Evolutionary conservation across 2,113 vertebrate species (phyloP), one percentile per base, ranked within the genome.

Genomic region (Syngnathus floridae): DNA sequence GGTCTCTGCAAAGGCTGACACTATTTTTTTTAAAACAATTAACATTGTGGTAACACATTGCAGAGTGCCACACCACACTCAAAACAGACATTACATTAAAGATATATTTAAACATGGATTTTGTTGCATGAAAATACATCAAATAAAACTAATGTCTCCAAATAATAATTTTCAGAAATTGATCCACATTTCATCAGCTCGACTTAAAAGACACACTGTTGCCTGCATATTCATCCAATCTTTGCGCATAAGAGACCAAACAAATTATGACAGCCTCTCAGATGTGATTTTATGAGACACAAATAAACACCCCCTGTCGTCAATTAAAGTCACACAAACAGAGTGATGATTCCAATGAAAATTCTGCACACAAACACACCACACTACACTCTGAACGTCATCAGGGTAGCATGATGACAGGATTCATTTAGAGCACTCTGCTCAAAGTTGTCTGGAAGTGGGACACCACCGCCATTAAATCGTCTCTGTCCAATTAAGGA

Each of bases 401-500:
- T 36, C 14, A 36, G 7, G 16, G 14, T 13, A 17, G 14, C 31
- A 58, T 58, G 56, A 45, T 63, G 0, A n/a, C 59, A 35, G 40
- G 17, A 37, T 59, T 38, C 36, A 60, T 46, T 37, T 37, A 55
- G 61, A 57, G 55, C 55, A 36, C 7, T 9, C 36, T n/a, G 21
- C 51, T 59, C 12, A 37, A 19, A 46, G 8, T 13, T 10, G 22
- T 22, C 5, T 31, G 12, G 4, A 36, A 66, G 8, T 21, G 17
- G 17, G 40, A 45, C 7, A 45, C n/a, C 21, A 11, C 16, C 9
- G 11, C 16, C 37, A 7, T 16, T 6, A 11, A 5, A 48, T 48
- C 41, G 58, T 21, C 46, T 16, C 61, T 37, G 60, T 62, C n/a
- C 62, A 38, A 35, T 68, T n/a, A 10, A n/a, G 49, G 11, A 43